phyloP scores from a whole-genome alignment of 23 tunicate species.

The Halocynthia roretzi region DNA sequence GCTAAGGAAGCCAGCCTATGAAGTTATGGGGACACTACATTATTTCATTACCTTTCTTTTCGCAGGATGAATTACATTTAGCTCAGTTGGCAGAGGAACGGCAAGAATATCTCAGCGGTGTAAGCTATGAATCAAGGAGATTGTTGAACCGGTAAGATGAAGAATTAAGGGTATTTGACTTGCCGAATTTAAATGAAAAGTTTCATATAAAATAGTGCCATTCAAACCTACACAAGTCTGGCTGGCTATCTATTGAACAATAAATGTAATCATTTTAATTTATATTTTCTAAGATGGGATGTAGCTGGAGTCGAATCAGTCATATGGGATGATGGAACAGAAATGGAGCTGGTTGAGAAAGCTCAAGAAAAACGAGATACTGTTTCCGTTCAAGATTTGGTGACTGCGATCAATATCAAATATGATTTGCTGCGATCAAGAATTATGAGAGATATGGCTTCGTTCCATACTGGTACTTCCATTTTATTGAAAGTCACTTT shows the following conservation, averaged over 20 bases:
- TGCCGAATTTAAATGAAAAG: too few relatives aligned
- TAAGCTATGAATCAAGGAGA: conserved; percentile 49
- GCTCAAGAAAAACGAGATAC: conserved; percentile 17
- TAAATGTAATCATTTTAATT: neutral
- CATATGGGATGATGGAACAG: conserved; percentile 74
- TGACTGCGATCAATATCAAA: conserved; percentile 59
- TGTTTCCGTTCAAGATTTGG: conserved; percentile 37
- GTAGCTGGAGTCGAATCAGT: conserved; percentile 75
- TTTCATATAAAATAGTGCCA: too few relatives aligned
- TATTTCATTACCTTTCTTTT: neutral
- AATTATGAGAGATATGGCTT: conserved; percentile 53
- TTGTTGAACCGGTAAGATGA: conserved; percentile 51
- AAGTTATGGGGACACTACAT: too few relatives aligned
- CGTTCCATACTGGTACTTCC: conserved; percentile 19
- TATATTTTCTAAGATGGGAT: conserved; percentile 46
- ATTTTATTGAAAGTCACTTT: neutral
- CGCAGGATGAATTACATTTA: conserved; percentile 35
- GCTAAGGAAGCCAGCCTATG: too few relatives aligned
- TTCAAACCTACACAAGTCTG: neutral
- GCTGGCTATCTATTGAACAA: neutral
- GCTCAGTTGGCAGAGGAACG: conserved; percentile 30
- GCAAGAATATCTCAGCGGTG: conserved; percentile 46
- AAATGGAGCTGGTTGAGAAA: conserved; percentile 19
- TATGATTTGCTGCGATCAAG: conserved; percentile 55
- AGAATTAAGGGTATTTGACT: too few relatives aligned